Percentiles rank a stretch among this genome's conserved stretches.
phyloP scores from a whole-genome alignment of 2,888 invertebrate species.

The Torymus texanus region DNA sequence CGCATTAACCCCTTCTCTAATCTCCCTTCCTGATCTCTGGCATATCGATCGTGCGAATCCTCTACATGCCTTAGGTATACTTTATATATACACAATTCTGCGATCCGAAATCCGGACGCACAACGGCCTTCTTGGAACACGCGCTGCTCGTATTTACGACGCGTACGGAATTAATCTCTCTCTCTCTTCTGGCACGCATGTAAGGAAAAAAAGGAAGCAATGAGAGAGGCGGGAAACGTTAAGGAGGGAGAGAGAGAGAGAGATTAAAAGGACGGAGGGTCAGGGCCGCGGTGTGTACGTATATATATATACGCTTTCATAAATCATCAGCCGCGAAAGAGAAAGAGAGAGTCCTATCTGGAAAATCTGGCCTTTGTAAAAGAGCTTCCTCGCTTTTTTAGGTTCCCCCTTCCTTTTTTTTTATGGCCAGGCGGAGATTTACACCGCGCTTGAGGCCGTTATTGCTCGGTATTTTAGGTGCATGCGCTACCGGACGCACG shows the following conservation, averaged over 20 bases:
- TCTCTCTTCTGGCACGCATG: not conserved
- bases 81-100: too few species aligned
- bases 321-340: conserved; percentile 40
- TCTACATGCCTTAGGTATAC: too few species aligned
- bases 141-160: conserved; percentile 20
- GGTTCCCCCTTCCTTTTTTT: too few species aligned
- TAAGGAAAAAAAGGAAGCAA: not conserved
- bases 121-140: conserved; percentile 36
- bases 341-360: conserved; percentile 24
- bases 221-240: conserved; percentile 13
- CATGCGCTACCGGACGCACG: too few species aligned
- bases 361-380: conserved; percentile 39
- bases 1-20: too few species aligned
- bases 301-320: conserved; percentile 1
- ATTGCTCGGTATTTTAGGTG: too few species aligned
- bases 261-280: conserved; percentile 45
- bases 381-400: not conserved
- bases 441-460: too few species aligned
- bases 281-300: conserved; percentile 15
- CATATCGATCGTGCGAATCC: too few species aligned
- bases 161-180: conserved; percentile 34
- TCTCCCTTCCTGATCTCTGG: too few species aligned
- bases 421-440: too few species aligned
- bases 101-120: not conserved
- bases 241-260: conserved; percentile 29